Conservation (phyloP, 2,113 vertebrate species). For the Sinocyclocheilus maitianheensis region DNA sequence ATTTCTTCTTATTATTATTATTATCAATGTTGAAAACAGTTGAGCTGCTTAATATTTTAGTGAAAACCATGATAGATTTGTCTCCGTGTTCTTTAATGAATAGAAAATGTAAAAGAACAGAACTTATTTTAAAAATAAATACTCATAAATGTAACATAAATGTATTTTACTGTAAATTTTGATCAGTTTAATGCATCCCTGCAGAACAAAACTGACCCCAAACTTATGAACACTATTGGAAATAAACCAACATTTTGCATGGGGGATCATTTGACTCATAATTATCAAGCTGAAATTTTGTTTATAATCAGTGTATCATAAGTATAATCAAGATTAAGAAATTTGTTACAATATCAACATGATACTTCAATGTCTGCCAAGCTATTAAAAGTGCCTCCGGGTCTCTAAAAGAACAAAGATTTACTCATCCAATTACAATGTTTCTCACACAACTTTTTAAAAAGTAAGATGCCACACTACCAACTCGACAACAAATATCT, state of each 20-base stretch:
- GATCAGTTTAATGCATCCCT: neutral
- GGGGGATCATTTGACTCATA: neutral
- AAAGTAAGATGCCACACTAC: neutral
- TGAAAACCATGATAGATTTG: neutral
- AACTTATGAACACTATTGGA: neutral
- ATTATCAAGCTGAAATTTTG: neutral
- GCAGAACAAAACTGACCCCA: neutral
- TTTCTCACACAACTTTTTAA: neutral
- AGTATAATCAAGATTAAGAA: neutral
- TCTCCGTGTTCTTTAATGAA: neutral
- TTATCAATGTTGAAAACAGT: neutral
- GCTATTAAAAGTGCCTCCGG: neutral
- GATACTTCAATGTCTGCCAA: neutral
- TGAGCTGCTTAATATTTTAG: neutral
- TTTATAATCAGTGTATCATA: neutral
- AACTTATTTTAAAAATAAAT: too few species aligned
- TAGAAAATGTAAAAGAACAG: neutral
- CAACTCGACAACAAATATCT: constrained; percentile 34
- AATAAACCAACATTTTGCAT: neutral
- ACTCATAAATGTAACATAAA: too few species aligned
- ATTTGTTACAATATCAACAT: neutral
- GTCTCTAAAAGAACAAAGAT: neutral
- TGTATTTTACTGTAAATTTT: too few species aligned
- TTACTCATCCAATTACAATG: neutral
- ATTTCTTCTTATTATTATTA: neutral